A percentile compares a stretch with the other conserved stretches of the same genome.
phyloP scores from a whole-genome alignment of 2,888 invertebrate species.

The Eucera pruinosa region DNA sequence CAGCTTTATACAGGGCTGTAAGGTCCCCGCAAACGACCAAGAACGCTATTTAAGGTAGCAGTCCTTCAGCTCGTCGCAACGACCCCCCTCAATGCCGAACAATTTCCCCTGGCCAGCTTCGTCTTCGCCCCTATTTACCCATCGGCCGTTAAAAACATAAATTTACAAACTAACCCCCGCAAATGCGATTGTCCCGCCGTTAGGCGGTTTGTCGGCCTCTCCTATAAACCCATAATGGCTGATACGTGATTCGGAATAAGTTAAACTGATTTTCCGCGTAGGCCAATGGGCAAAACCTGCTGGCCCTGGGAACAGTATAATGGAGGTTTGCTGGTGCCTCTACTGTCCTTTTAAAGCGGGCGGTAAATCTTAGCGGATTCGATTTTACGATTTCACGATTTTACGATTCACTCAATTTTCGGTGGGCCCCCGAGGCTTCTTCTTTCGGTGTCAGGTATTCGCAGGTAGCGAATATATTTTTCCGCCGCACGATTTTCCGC shows the following conservation, averaged over 20 bases:
- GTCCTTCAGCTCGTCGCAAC: slow-evolving; percentile 11
- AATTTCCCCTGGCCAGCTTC: too few relatives aligned
- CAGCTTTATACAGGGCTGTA: slow-evolving; percentile 49
- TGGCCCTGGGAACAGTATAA: slow-evolving; percentile 29
- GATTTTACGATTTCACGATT: slow-evolving; percentile 14
- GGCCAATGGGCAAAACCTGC: slow-evolving; percentile 54
- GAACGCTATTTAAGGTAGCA: slow-evolving; percentile 27
- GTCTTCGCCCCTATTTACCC: neutral
- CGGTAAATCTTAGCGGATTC: slow-evolving; percentile 56
- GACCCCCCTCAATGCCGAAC: slow-evolving; percentile 26
- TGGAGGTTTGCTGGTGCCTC: slow-evolving; percentile 61
- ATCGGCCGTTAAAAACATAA: slow-evolving; percentile 76
- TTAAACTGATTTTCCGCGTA: slow-evolving; percentile 74
- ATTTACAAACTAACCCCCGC: slow-evolving; percentile 73
- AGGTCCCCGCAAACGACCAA: slow-evolving; percentile 39
- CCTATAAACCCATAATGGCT: slow-evolving; percentile 69
- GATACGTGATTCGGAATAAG: slow-evolving; percentile 81
- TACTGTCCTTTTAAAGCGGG: slow-evolving; percentile 41
- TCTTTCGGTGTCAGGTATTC: too few relatives aligned
- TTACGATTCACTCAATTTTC: too few relatives aligned
- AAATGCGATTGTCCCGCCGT: slow-evolving; percentile 72
- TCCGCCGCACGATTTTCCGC: too few relatives aligned
- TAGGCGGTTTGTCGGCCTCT: slow-evolving; percentile 61
- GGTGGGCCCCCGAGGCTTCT: too few relatives aligned
- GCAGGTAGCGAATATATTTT: too few relatives aligned